phyloP scores from a whole-genome alignment of 1,140 invertebrate genomes.

The Pogonus chalceus region DNA sequence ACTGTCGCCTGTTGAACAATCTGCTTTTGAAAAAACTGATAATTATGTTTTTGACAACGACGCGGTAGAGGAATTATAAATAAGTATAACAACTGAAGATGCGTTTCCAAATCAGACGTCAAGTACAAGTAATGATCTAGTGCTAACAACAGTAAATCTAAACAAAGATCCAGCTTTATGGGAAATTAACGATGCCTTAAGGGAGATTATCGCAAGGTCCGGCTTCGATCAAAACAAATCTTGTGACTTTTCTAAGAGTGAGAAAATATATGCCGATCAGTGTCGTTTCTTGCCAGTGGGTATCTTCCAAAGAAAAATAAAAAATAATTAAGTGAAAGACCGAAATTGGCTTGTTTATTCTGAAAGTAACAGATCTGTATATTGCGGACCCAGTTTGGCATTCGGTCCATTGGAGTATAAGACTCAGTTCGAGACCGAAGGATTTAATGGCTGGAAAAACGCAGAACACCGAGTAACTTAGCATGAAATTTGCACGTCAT shows the following conservation, averaged over 20 bases:
- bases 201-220: constrained; percentile 19
- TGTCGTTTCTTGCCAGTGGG: constrained; percentile 14
- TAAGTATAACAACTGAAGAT: too few relatives aligned
- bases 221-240: constrained; percentile 19
- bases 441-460: background rate
- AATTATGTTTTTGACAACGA: too few relatives aligned
- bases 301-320: constrained; percentile 17
- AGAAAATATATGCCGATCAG: too few relatives aligned
- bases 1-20: too few relatives aligned
- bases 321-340: constrained; percentile 15
- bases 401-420: too few relatives aligned
- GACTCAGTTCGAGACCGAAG: background rate
- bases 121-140: too few relatives aligned
- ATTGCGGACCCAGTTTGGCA: background rate
- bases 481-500: background rate
- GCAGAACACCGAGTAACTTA: background rate
- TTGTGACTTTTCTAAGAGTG: constrained; percentile 21
- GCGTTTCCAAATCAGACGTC: too few relatives aligned
- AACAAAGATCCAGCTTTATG: constrained; percentile 21
- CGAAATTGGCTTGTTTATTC: constrained; percentile 15
- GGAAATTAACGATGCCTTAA: constrained; percentile 19
- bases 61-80: too few relatives aligned
- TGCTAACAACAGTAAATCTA: too few relatives aligned
- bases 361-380: too few relatives aligned
- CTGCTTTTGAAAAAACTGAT: too few relatives aligned